Base-by-base conservation (phyloP, 1,140 invertebrate genomes). In the Probaryconus sp. region DNA sequence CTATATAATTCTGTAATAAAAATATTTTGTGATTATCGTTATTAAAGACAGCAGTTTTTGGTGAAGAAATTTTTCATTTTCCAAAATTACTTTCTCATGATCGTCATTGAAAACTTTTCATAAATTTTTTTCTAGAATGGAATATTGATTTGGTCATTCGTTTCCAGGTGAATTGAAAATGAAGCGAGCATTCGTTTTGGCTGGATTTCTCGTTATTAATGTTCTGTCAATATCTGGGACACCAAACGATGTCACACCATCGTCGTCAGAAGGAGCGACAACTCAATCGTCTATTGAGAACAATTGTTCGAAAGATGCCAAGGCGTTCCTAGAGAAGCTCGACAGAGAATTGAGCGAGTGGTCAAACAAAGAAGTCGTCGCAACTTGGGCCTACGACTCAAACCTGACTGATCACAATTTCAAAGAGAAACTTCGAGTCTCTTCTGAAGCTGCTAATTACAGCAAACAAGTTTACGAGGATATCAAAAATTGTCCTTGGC, bases 341-440 rank as follows among this genome's bases (percentile, higher is more conserved):
- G 18, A 60, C 10, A 60, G 56, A 21, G 88, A 89, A 56, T 77
- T 85, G 10, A 89, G 88, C 0, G 64, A 85, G 47, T 90, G 90
- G 81, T 89, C 86, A 60, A 92, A 92, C 77, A 83, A 86, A 10
- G 87, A 87, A 0, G 87, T 87, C 0, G 67, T 90, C 0, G 90
- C 90, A 0, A 82, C 90, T 18, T 95, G 94, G 94, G 88, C 87
- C 2, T 95, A 94, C 72, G 90, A 89, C 0, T 93, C 93, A 0
- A 93, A 95, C 79, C 89, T 95, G n/a, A 95, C 92, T 1, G 89
- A 91, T 45, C 89, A 90, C 33, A 94, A 94, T 81, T 89, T 92
- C 9, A 88, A 89, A 17, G 88, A 87, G 33, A 90, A 91, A 83
- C 79, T 89, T 20, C 84, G 85, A 40, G 73, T 86, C 0, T 83